Evolutionary conservation across 1,140 invertebrate genomes (phyloP), one percentile per base, ranked within the genome.

Genomic region (Diuraphis noxia): DNA sequence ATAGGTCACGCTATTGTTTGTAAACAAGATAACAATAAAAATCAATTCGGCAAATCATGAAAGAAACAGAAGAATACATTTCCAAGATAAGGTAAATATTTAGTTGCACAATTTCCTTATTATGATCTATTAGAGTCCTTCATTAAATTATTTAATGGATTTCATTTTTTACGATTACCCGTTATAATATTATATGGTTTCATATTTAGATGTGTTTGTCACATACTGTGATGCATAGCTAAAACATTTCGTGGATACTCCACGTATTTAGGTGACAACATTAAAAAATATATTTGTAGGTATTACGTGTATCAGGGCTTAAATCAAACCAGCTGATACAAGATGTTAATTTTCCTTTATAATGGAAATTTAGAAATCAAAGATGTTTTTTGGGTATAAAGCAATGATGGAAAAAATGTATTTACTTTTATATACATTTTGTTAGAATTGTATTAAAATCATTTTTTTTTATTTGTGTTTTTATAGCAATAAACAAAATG

Each of bases 21-120:
- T 81, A 81, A 81, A 81, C 79, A 81, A 81, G 38, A 38, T 79
- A 9, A 79, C 8, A 79, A 79, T 38, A 81, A 81, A 38, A 81
- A 81, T 40, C 38, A 38, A 81, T 40, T 81, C 36, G 79, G 79
- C 9, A 40, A 30, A 81, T 40, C 19, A 81, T 38, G 38, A 81
- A 81, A 81, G 79, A 81, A 79, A 30, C 36, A 40, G 23, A 81
- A 38, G 23, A 38, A 23, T 81, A 5, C 9, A 40, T 25, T 19
- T 38, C 10, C 34, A 79, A 79, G 72, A 36, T 81, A 38, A 81
- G 23, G 36, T 40, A 81, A 81, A 81, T 40, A 81, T 81, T 81
- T 81, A 40, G 5, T 72, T 72, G 19, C 56, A 72, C 13, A 40
- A 19, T 81, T 81, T 38, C 23, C 25, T 13, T 10, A 10, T 81